Evolutionary conservation across 2,113 vertebrate species (phyloP), one percentile per base, ranked within the genome.

Genomic region (Alosa alosa): DNA sequence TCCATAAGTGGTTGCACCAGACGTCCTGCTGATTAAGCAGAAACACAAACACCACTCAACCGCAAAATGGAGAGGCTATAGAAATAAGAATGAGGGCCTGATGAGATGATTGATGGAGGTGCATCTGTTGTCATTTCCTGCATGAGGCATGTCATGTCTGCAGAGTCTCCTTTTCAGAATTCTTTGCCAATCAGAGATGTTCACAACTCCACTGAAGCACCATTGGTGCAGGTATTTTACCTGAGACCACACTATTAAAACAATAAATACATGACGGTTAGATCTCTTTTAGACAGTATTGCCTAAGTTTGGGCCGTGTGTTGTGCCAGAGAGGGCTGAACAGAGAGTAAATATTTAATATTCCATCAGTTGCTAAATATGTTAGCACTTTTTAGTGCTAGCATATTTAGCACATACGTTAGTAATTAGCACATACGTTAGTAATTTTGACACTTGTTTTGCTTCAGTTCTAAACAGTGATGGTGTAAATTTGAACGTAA

Each of bases 1-100:
- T 89, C 84, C 83, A 89, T 81, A 86, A 90, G 86, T 25, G 64
- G 20, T 57, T 86, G 82, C 45, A 18, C 31, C 72, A 78, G 68
- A 39, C 25, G 68, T 11, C 68, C 25, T 11, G 31, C 31, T 31
- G 25, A 10, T 75, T 75, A 75, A 31, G 31, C 10, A 31, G 8
- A 31, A 4, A 39, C 72, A 39, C 31, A 78, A 78, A 39, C 72
- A 78, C 25, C 72, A 4, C 72, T 17, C 36, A 78, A 17, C 31
- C 72, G 20, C 10, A 36, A 36, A 15, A 36, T 78, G 25, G 13
- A 78, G 31, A 78, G 36, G 11, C 31, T 78, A 17, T 39, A 17
- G 15, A 68, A 68, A 68, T 25, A 11, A 31, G 64, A 68, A 31
- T 68, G 9, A 31, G 10, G 52, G 22, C n/a, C 2, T 64, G 22